phyloP scores from a whole-genome alignment of 1,140 invertebrate species.

The Panagrolaimus sp. region DNA sequence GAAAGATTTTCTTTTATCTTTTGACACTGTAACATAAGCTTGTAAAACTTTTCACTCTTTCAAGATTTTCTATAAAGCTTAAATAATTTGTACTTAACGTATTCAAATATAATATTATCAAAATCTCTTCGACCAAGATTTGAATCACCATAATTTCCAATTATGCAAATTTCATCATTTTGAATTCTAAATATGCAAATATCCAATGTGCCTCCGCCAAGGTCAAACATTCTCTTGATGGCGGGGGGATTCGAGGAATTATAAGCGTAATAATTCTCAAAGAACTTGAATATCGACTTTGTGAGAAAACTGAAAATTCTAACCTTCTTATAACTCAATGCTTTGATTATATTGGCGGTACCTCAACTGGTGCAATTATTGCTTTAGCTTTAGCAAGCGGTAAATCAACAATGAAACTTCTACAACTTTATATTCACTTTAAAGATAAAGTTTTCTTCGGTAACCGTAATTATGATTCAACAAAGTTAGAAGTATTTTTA shows the following conservation, averaged over 20 bases:
- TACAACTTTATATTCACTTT: conserved; percentile 36
- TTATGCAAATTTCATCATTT: no score
- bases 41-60: no score
- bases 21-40: no score
- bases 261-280: conserved; percentile 15
- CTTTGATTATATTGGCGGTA: conserved; percentile 61
- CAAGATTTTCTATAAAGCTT: no score
- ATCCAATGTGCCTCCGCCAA: no score
- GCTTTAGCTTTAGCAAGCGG: conserved; percentile 67
- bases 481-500: conserved; percentile 76
- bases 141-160: no score
- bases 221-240: conserved; percentile 29
- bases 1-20: no score
- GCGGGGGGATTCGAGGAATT: conserved; percentile 36
- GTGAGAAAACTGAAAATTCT: conserved; percentile 25
- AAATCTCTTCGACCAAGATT: no score
- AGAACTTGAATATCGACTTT: conserved; percentile 14
- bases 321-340: no score
- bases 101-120: no score
- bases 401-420: conserved; percentile 19
- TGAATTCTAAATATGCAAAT: no score
- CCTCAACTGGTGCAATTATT: conserved; percentile 88
- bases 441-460: conserved; percentile 77
- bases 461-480: conserved; percentile 73
- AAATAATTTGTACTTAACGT: no score